Percentiles rank a stretch among this genome's conserved stretches.
Conservation (phyloP, 35 echinoderm and acorn worm genomes). For the Lytechinus variegatus region DNA sequence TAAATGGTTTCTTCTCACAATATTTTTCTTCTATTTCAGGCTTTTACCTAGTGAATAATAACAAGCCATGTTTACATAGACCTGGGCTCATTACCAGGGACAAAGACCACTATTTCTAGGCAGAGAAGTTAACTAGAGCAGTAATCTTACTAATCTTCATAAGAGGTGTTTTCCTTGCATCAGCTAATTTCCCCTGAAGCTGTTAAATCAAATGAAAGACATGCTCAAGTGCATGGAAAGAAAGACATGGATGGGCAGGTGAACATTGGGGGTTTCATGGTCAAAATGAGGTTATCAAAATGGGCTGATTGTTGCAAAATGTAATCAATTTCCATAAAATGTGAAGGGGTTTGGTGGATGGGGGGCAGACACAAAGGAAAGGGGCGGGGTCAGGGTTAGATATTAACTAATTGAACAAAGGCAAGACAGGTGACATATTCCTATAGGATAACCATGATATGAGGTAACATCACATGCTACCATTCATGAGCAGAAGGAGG, state of each 20-base stretch:
- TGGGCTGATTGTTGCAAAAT: not conserved
- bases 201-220: not conserved
- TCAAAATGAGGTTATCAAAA: not conserved
- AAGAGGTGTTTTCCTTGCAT: conserved; percentile 2
- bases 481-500: too few relatives aligned
- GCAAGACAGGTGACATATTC: not conserved
- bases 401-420: not conserved
- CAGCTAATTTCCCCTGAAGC: not conserved
- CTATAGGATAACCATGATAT: not conserved
- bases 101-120: not conserved
- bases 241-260: not conserved
- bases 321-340: not conserved
- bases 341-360: not conserved
- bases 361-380: not conserved
- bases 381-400: not conserved
- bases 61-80: not conserved
- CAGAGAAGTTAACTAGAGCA: not conserved
- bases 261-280: not conserved
- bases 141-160: not conserved
- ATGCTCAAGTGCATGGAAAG: not conserved
- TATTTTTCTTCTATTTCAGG: conserved; percentile 6
- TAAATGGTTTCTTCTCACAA: not conserved
- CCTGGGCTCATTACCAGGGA: not conserved
- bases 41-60: not conserved
- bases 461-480: not conserved